Evolutionary conservation across 2,113 vertebrate genomes (phyloP), one percentile per base, ranked within the genome.

Genomic region (Osmerus mordax): DNA sequence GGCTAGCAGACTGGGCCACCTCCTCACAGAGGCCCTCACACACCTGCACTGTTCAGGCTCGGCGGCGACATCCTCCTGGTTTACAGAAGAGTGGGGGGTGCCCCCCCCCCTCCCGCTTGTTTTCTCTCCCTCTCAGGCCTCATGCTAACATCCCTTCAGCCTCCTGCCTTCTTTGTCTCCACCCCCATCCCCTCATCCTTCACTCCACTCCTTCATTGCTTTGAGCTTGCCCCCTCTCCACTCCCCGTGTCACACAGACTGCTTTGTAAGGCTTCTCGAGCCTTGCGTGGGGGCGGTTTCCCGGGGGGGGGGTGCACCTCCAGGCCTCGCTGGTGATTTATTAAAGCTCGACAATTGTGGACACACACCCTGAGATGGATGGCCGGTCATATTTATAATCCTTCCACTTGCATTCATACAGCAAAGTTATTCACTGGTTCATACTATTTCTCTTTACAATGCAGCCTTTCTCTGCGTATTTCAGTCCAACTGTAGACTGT

Each of bases 241-340:
- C 71, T 41, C 69, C 69, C 73, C 28, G 60, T 80, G 56, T 78
- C 78, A 83, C 36, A 60, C 79, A 82, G 77, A 71, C 86, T 82
- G 86, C 84, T 88, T 88, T 85, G 84, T 87, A 84, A 87, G 79
- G 73, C 76, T 60, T 86, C 72, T 72, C 78, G 15, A 23, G 41
- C 74, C 67, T 71, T 52, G 3, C 47, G 7, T 5, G 74, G 47
- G 79, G 75, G 19, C 68, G 2, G 36, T 76, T 66, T 71, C 54
- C 2, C 41, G 5, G 8, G 74, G 21, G 79, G 79, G 74, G 19
- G 65, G 3, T 19, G 16, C 51, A 11, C 19, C 12, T 25, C 32
- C n/a, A 74, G 60, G 53, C 41, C 36, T 41, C 56, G 55, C 52
- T 5, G 18, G 52, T 89, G 88, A 89, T 87, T 82, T 87, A 89